Conservation (phyloP, 2,888 invertebrate species). For the Drosophila kambysellisi region DNA sequence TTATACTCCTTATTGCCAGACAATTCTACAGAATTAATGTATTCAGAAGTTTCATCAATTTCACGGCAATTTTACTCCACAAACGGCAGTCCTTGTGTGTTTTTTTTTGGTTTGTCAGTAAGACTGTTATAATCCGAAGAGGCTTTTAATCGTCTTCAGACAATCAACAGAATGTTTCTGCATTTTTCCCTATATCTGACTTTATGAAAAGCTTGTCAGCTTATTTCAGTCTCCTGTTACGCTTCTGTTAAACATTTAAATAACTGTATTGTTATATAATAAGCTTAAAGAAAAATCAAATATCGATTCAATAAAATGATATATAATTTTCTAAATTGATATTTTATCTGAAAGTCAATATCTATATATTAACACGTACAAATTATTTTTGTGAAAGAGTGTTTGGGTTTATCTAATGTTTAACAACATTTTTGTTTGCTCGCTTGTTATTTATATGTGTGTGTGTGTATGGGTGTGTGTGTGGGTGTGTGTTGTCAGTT, state of each 20-base stretch:
- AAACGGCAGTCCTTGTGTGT: not conserved
- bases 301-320: not conserved
- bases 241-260: not conserved
- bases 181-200: too few species aligned
- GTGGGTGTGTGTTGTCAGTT: slow-evolving; percentile 17
- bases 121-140: not conserved
- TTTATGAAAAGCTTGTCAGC: not conserved
- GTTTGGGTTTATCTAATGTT: not conserved
- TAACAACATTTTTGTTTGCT: not conserved
- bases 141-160: not conserved
- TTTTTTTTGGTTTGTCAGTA: not conserved
- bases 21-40: not conserved
- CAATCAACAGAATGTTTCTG: not conserved
- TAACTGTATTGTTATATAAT: not conserved
- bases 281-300: not conserved
- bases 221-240: not conserved
- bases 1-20: not conserved
- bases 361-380: not conserved
- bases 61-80: not conserved
- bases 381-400: not conserved
- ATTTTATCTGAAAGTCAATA: not conserved
- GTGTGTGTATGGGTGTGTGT: not conserved
- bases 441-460: not conserved
- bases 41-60: not conserved
- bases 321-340: not conserved